Conservation (phyloP, 2,888 invertebrate species). For the Artemia sinica region DNA sequence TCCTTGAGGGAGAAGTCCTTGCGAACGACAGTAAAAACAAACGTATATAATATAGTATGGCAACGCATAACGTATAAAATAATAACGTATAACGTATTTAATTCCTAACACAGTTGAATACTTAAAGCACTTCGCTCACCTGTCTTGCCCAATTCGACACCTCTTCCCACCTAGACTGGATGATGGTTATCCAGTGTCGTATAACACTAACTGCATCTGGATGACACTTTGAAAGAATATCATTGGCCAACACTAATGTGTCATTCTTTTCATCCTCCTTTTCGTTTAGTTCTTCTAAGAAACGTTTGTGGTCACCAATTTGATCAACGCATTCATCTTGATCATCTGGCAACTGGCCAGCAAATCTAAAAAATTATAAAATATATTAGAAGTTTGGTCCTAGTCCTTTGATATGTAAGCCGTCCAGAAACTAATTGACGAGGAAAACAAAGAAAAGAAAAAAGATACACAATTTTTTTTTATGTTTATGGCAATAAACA, state of each 20-base stretch:
- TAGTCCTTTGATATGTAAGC: no score
- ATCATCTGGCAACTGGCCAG: conserved; percentile 76
- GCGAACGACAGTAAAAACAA: no score
- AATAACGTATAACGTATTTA: no score
- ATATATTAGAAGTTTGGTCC: no score
- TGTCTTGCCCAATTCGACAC: conserved; percentile 68
- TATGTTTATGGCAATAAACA: no score
- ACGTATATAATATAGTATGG: no score
- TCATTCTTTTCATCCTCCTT: conserved; percentile 72
- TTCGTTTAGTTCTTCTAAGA: conserved; percentile 58
- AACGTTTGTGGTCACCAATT: conserved; percentile 61
- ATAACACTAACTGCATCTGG: conserved; percentile 94
- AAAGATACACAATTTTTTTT: no score
- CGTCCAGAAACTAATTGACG: no score
- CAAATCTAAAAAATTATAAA: conserved; percentile 42
- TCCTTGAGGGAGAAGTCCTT: no score
- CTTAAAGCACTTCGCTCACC: conserved; percentile 23
- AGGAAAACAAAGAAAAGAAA: no score
- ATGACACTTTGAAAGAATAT: conserved; percentile 79
- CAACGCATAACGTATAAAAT: no score
- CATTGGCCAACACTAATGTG: conserved; percentile 68
- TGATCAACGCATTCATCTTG: conserved; percentile 69
- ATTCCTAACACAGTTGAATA: no score
- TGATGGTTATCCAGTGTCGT: conserved; percentile 94
- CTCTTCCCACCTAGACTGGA: conserved; percentile 90